These are phyloP conservation scores for Tarsius wallacei DNA, from an alignment of 2,797 vertebrate species.

Conservation along the genomic window DNA sequence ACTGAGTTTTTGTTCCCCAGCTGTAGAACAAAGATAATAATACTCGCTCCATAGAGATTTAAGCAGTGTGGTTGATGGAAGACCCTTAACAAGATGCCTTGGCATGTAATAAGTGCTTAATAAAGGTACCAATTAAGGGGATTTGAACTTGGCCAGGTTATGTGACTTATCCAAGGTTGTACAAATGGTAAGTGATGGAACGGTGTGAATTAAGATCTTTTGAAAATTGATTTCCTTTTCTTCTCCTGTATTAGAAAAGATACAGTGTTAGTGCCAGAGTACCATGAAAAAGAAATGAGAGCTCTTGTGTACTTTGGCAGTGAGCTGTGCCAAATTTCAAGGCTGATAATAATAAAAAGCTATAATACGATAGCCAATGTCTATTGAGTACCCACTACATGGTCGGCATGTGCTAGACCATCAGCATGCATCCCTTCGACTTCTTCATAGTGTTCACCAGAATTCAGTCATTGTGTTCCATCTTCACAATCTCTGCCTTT, in stretches of 20 bases:
- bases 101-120: neutral
- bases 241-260: slow-evolving; percentile 30
- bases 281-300: neutral
- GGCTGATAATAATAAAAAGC: slow-evolving; percentile 21
- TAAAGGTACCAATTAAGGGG: neutral
- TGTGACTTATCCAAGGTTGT: neutral
- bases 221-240: neutral
- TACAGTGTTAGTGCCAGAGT: neutral
- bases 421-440: neutral
- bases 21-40: neutral
- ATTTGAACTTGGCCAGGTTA: neutral
- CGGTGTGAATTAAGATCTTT: neutral
- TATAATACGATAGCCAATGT: neutral
- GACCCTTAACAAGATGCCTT: neutral
- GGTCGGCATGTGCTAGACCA: rapidly evolving
- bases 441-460: neutral
- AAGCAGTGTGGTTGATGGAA: neutral
- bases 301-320: neutral
- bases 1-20: neutral
- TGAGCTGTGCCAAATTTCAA: neutral
- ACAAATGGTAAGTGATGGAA: neutral
- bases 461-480: neutral
- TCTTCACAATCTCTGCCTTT: neutral
- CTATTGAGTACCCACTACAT: neutral
- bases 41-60: neutral